Evolutionary conservation across 1,140 invertebrate genomes (phyloP).

Genomic region (Drosophila orosa): DNA sequence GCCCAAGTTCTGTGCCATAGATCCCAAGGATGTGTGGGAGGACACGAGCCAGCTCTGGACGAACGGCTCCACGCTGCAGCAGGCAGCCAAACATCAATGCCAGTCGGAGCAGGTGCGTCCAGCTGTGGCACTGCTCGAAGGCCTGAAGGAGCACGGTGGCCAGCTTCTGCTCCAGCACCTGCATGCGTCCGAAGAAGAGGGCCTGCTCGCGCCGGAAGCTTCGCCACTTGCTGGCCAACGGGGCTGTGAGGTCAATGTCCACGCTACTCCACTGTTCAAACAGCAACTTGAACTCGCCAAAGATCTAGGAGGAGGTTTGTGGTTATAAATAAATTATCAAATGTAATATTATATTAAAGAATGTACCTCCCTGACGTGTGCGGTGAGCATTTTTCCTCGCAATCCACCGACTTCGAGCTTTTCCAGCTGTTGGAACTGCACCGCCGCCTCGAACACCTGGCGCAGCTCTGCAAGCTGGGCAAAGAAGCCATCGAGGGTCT

Average conservation of each 20-base stretch:
- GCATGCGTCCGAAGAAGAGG: conserved; percentile 85
- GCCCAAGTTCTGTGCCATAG: conserved; percentile 64
- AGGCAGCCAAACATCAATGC: conserved; percentile 72
- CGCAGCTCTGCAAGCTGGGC: conserved; percentile 86
- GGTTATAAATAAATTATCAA: not conserved
- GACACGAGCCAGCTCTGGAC: conserved; percentile 61
- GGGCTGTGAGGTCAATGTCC: conserved; percentile 77
- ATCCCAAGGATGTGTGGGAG: conserved; percentile 68
- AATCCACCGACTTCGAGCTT: conserved; percentile 92
- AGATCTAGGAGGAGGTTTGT: conserved; percentile 48
- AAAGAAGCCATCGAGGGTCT: conserved; percentile 87
- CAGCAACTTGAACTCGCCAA: conserved; percentile 87
- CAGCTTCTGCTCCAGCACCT: conserved; percentile 89
- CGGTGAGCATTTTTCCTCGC: conserved; percentile 87
- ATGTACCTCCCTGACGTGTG: conserved; percentile 85
- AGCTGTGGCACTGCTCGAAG: conserved; percentile 89
- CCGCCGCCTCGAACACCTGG: conserved; percentile 88
- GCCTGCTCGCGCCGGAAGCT: conserved; percentile 87
- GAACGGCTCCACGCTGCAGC: conserved; percentile 60
- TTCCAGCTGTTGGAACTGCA: conserved; percentile 93
- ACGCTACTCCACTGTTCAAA: conserved; percentile 89
- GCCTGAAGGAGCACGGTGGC: conserved; percentile 89
- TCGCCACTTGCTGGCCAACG: conserved; percentile 83
- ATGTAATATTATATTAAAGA: not conserved
- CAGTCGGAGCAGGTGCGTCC: conserved; percentile 86